phyloP scores from a whole-genome alignment of 2,797 vertebrate species.

The Thalassophryne amazonica region DNA sequence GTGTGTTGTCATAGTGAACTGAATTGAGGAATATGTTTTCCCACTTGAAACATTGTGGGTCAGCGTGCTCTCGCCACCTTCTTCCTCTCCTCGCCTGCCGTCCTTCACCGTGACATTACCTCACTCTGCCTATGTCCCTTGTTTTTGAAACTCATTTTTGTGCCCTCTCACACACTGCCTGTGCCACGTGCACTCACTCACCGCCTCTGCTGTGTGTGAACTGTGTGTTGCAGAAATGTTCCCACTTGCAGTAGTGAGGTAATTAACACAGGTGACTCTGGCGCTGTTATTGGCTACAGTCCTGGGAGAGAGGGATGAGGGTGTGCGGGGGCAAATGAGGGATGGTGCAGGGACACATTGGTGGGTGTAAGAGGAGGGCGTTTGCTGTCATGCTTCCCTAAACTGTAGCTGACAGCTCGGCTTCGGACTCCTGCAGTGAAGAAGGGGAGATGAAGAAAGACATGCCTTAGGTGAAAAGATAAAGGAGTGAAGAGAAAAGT shows the following conservation, averaged over 20 bases:
- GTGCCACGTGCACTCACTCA: constrained; percentile 54
- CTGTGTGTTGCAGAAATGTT: constrained; percentile 56
- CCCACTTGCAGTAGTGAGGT: constrained; percentile 74
- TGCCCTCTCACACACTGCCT: constrained; percentile 17
- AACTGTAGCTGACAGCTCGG: constrained; percentile 47
- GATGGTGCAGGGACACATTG: constrained; percentile 28
- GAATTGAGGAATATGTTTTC: no score
- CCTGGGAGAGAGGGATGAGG: constrained; percentile 49
- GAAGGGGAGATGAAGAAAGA: constrained; percentile 3
- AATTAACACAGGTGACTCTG: constrained; percentile 87
- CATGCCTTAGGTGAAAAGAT: constrained; percentile 1
- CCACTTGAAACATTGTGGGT: no score
- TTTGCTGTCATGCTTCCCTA: constrained; percentile 32
- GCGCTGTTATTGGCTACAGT: constrained; percentile 73
- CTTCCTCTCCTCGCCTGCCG: constrained; percentile 17
- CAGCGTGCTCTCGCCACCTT: constrained; percentile 1
- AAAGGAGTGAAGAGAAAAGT: background rate
- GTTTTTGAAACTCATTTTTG: constrained; percentile 57
- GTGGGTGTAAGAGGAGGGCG: constrained; percentile 24
- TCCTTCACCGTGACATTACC: constrained; percentile 51
- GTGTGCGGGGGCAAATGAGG: constrained; percentile 18
- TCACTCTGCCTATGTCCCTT: constrained; percentile 43
- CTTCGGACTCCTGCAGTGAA: constrained; percentile 30
- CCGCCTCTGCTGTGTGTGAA: constrained; percentile 26
- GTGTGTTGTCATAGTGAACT: no score